Evolutionary conservation across 35 echinoderm and acorn worm species (phyloP).

Genomic region (Lytechinus variegatus): DNA sequence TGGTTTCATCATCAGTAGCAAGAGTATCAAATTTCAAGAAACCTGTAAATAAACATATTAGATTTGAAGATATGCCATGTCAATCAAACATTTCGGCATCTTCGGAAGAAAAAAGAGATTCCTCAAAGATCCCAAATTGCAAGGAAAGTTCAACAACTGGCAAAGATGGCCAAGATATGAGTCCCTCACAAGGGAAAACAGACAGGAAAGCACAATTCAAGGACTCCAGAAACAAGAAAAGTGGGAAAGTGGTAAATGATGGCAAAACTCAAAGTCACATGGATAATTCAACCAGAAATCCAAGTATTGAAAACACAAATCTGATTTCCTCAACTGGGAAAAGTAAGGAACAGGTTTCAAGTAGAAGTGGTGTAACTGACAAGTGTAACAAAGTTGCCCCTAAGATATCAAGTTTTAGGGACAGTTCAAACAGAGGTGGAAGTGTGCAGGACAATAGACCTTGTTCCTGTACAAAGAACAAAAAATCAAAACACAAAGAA

Average conservation of each 20-base stretch:
- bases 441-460: neutral
- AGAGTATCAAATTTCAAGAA: neutral
- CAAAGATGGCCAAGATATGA: neutral
- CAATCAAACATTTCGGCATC: neutral
- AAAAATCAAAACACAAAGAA: neutral
- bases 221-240: no score
- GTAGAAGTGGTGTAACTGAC: neutral
- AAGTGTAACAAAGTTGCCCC: neutral
- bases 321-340: neutral
- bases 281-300: no score
- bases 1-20: neutral
- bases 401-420: neutral
- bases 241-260: no score
- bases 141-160: neutral
- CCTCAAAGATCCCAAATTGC: neutral
- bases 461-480: neutral
- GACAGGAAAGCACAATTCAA: no score
- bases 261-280: no score
- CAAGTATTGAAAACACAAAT: neutral
- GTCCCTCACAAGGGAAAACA: no score
- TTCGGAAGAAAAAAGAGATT: neutral
- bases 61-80: neutral
- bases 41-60: neutral
- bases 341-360: neutral
- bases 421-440: neutral